phyloP scores from a whole-genome alignment of 2,113 vertebrate genomes.

The Cyprinodon brontotheroides region DNA sequence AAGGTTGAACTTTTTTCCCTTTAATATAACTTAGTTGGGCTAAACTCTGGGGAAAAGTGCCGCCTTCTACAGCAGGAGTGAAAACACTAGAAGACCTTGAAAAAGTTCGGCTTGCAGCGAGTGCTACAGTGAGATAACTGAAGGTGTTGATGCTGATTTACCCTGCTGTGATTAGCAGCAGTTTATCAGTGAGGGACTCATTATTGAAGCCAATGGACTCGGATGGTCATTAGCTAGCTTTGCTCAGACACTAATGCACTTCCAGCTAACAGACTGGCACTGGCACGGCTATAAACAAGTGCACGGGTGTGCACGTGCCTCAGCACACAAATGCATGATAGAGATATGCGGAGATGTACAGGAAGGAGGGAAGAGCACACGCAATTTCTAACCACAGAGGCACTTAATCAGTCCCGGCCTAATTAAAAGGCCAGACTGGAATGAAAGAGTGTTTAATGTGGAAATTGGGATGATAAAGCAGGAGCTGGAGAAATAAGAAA shows the following conservation, averaged over 20 bases:
- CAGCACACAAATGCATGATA: neutral
- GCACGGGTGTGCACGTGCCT: neutral
- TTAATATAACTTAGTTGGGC: constrained; percentile 10
- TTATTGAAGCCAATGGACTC: constrained; percentile 67
- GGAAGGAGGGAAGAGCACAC: constrained; percentile 4
- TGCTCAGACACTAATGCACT: constrained; percentile 62
- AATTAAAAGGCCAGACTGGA: constrained; percentile 75
- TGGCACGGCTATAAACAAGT: constrained; percentile 13
- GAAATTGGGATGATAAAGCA: constrained; percentile 63
- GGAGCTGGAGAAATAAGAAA: constrained; percentile 30
- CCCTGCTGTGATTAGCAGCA: constrained; percentile 67
- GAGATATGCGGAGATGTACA: constrained; percentile 17
- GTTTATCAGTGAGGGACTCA: constrained; percentile 74
- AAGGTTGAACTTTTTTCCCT: neutral
- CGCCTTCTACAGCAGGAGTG: constrained; percentile 23
- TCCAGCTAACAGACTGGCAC: constrained; percentile 53
- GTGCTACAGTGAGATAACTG: constrained; percentile 62
- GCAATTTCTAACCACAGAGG: constrained; percentile 41
- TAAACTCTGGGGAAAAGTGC: neutral
- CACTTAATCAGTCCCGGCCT: constrained; percentile 76
- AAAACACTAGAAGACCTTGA: constrained; percentile 56
- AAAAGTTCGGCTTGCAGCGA: constrained; percentile 23
- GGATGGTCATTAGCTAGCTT: constrained; percentile 69
- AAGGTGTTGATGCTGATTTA: constrained; percentile 53
- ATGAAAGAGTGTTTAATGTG: constrained; percentile 65